Evolutionary conservation across 2,797 vertebrate genomes (phyloP).

Genomic region (Schizopygopsis malacanthus): DNA sequence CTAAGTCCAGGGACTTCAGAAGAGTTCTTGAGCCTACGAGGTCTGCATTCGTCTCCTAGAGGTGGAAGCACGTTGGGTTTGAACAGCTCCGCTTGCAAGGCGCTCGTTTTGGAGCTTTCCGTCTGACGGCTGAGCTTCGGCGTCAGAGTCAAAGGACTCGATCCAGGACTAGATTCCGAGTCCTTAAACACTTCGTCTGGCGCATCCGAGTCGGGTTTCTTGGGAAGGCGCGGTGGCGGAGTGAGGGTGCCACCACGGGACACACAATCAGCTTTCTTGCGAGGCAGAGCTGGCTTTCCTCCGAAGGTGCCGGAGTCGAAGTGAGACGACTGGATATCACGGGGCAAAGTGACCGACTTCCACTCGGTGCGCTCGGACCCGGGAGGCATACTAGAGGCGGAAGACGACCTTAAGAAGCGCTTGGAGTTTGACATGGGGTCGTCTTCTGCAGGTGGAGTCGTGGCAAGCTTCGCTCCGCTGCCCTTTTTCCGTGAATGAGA

Average conservation of each 20-base stretch:
- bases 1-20: constrained; percentile 77
- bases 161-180: constrained; percentile 84
- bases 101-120: constrained; percentile 75
- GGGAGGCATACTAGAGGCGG: constrained; percentile 84
- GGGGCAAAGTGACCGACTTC: constrained; percentile 92
- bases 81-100: constrained; percentile 66
- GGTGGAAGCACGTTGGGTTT: constrained; percentile 79
- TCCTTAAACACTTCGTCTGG: constrained; percentile 86
- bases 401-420: constrained; percentile 90
- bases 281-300: constrained; percentile 92
- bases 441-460: constrained; percentile 81
- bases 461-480: constrained; percentile 70
- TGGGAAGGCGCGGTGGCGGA: constrained; percentile 87
- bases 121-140: constrained; percentile 86
- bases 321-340: constrained; percentile 88
- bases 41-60: constrained; percentile 83
- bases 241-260: constrained; percentile 84
- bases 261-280: constrained; percentile 84
- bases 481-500: constrained; percentile 86
- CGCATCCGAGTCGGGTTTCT: constrained; percentile 79
- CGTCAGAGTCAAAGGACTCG: constrained; percentile 87
- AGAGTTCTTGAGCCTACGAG: constrained; percentile 84
- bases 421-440: constrained; percentile 85
- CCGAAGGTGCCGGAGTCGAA: constrained; percentile 90
- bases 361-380: constrained; percentile 85